Conservation (phyloP, 2,888 invertebrate genomes). For the Melanargia galathea region DNA sequence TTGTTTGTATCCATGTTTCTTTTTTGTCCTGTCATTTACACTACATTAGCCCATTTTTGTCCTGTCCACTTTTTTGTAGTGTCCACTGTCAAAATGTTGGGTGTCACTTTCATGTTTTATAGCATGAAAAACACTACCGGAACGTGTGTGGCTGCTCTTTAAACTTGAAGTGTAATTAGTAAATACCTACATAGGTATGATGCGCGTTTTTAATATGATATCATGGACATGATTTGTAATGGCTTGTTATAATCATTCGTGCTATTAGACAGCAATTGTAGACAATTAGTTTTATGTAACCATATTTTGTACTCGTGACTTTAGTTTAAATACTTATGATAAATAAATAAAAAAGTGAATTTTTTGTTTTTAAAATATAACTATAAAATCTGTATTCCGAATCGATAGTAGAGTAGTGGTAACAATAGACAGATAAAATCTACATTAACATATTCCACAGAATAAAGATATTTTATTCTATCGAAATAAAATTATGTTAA, state of each 20-base stretch:
- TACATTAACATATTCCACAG: too few species aligned
- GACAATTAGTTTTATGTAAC: constrained; percentile 4
- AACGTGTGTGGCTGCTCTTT: constrained; percentile 2
- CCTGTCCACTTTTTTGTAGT: not conserved
- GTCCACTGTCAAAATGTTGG: too few species aligned
- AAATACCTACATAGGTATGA: constrained; percentile 8
- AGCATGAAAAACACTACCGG: not conserved
- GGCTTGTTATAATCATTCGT: not conserved
- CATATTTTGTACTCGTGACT: not conserved
- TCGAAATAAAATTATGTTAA: too few species aligned
- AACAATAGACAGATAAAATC: too few species aligned
- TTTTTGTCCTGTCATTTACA: too few species aligned
- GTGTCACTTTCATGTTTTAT: not conserved
- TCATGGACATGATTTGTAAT: constrained; percentile 12
- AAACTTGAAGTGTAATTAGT: not conserved
- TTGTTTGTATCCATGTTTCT: too few species aligned
- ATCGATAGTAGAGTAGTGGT: too few species aligned
- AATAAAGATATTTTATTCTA: too few species aligned
- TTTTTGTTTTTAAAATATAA: too few species aligned
- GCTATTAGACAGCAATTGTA: constrained; percentile 6
- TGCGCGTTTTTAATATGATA: constrained; percentile 17
- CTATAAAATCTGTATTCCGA: too few species aligned
- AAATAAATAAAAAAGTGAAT: too few species aligned
- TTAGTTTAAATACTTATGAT: too few species aligned
- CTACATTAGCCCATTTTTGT: not conserved